A percentile compares a stretch with the other conserved stretches of the same genome.
Evolutionary conservation across 2,888 invertebrate species (phyloP).

Genomic region (Andrena minutula): DNA sequence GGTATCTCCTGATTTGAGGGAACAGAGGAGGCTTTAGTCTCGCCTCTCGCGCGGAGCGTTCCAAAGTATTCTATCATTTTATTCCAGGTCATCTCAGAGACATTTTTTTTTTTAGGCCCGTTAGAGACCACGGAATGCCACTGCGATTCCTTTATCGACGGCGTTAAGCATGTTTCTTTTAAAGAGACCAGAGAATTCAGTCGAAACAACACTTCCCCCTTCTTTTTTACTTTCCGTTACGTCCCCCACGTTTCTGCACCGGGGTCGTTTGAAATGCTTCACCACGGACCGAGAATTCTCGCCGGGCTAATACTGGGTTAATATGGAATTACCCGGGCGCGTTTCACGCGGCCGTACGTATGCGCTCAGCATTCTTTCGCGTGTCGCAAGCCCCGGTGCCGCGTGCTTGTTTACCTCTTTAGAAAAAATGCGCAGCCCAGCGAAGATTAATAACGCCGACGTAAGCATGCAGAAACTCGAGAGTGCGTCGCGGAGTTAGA

Average conservation of each 20-base stretch:
- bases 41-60: constrained; percentile 66
- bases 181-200: background rate
- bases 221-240: background rate
- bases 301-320: constrained; percentile 37
- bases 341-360: constrained; percentile 14
- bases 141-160: constrained; percentile 1
- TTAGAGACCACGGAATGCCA: background rate
- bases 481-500: constrained; percentile 34
- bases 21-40: constrained; percentile 76
- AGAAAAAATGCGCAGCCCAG: constrained; percentile 30
- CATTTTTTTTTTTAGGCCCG: too few relatives aligned
- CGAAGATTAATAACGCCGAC: constrained; percentile 28
- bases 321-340: constrained; percentile 51
- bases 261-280: constrained; percentile 40
- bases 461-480: constrained; percentile 47
- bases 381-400: constrained; percentile 45
- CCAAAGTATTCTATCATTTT: constrained; percentile 53
- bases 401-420: constrained; percentile 46
- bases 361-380: constrained; percentile 52
- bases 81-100: background rate
- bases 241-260: background rate
- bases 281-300: constrained; percentile 8
- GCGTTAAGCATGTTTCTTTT: background rate
- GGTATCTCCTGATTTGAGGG: constrained; percentile 81
- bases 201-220: too few relatives aligned